Evolutionary conservation across 2,113 vertebrate genomes (phyloP), one percentile per base, ranked within the genome.

Genomic region (Crotalus viridis): DNA sequence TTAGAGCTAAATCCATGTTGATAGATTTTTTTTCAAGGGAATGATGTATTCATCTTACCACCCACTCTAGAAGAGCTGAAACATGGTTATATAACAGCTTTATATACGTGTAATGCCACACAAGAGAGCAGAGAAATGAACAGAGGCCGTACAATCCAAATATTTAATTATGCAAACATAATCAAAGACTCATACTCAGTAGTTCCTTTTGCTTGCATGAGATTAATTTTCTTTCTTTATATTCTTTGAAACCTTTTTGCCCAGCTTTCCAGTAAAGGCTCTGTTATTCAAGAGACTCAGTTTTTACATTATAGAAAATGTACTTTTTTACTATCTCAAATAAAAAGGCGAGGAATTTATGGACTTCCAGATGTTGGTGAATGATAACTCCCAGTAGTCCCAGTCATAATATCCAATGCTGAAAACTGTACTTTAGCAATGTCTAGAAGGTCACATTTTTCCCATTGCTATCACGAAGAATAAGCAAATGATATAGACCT

Each of bases 1-100:
- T 59, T 86, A 95, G 95, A 95, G 96, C 87, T 95, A 96, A 94
- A 96, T 96, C 93, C 59, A 95, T 91, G 19, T 95, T 93, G 95
- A 93, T 52, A 93, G 93, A 0, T 0, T 94, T 96, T 94, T 92
- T 69, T 2, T 94, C 94, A 95, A 93, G 85, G 92, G 92, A 96
- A 95, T 54, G 57, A 89, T 88, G 48, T 88, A 87, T 93, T 90
- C 87, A 46, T 55, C n/a, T 89, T 92, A 89, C 51, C 93, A 51
- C 0, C 81, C 81, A 94, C 33, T 81, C 55, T 10, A 93, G 89
- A 61, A 92, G 91, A 87, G 87, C n/a, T 89, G 92, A 94, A 91
- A 93, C 43, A 3, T 86, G 74, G 89, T 91, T 17, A 90, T 1
- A 85, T 87, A 87, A 94, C 81, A 87, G 61, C 8, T 2, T 0